phyloP scores from a whole-genome alignment of 2,888 invertebrate species.

The Pomacea canaliculata region DNA sequence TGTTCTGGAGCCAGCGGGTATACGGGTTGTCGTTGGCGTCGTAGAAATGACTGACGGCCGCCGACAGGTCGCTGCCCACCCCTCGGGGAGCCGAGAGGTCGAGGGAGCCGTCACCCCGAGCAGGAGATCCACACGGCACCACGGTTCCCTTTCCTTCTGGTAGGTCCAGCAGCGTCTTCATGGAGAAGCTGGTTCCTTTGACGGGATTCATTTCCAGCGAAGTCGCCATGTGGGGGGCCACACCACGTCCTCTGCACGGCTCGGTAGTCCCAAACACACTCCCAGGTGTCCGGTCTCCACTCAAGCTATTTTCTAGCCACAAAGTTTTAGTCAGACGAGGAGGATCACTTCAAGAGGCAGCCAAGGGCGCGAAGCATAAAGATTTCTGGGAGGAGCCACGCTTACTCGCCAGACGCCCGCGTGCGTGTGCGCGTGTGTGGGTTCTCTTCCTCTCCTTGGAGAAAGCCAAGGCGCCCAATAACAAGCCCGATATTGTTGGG shows the following conservation, averaged over 20 bases:
- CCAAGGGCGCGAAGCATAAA: no score
- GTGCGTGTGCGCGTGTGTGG: no score
- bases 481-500: no score
- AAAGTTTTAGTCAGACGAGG: no score
- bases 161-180: constrained; percentile 92
- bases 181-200: constrained; percentile 87
- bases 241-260: not conserved
- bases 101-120: constrained; percentile 27
- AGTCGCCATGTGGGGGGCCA: constrained; percentile 10
- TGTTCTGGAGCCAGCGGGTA: constrained; percentile 70
- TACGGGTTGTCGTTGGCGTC: constrained; percentile 72
- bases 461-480: no score
- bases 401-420: no score
- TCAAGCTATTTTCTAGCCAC: no score
- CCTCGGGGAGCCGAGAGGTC: constrained; percentile 26
- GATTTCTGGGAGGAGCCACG: no score
- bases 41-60: constrained; percentile 45
- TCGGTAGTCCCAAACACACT: not conserved
- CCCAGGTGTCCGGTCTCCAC: no score
- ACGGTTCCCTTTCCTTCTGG: constrained; percentile 75
- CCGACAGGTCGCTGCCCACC: constrained; percentile 37
- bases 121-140: constrained; percentile 11
- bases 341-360: no score
- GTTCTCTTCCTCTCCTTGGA: no score
- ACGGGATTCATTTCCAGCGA: constrained; percentile 75